phyloP scores from a whole-genome alignment of 2,797 vertebrate species.

The Gallinago nigripennis region DNA sequence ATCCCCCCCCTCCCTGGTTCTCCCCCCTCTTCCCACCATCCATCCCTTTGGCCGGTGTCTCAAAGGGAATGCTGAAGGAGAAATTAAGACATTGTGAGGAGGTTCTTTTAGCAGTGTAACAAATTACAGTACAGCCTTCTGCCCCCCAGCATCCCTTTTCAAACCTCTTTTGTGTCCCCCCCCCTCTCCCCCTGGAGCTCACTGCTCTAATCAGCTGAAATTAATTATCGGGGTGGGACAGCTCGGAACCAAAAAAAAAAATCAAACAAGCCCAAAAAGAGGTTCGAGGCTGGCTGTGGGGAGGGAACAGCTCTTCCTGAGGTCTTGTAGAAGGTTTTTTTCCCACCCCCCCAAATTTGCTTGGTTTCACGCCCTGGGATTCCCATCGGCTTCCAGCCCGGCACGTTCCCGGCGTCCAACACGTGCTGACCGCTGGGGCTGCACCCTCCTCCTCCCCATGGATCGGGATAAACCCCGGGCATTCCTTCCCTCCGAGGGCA shows the following conservation, averaged over 20 bases:
- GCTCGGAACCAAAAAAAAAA: neutral
- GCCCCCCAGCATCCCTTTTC: slow-evolving; percentile 8
- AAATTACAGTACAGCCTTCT: slow-evolving; percentile 29
- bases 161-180: neutral
- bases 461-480: neutral
- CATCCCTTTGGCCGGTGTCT: neutral
- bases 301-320: rapidly evolving
- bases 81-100: slow-evolving; percentile 37
- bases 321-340: rapidly evolving
- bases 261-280: neutral
- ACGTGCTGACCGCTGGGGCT: neutral
- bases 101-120: slow-evolving; percentile 16
- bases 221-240: neutral
- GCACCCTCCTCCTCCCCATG: rapidly evolving
- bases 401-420: neutral
- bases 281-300: rapidly evolving
- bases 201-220: neutral
- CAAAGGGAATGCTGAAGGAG: neutral
- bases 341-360: too few relatives aligned
- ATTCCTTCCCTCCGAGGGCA: neutral
- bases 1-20: neutral
- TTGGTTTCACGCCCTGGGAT: rapidly evolving
- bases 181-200: neutral
- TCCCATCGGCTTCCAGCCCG: rapidly evolving
- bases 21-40: neutral